Evolutionary conservation across 2,113 vertebrate genomes (phyloP).

Genomic region (Smithornis capensis): DNA sequence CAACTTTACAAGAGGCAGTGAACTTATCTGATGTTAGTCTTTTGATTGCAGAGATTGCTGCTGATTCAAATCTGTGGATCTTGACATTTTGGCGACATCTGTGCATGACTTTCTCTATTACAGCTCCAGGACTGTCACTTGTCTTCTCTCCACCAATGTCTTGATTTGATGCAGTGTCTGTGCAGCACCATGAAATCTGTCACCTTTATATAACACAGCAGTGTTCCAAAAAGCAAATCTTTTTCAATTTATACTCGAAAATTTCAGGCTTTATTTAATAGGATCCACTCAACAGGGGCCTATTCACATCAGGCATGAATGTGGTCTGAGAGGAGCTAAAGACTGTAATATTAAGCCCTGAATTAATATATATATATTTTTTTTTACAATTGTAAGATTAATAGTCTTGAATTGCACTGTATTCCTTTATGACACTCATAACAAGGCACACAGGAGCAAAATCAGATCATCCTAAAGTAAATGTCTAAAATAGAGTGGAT

Average conservation of each 20-base stretch:
- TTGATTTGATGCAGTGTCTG: background rate
- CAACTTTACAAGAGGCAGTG: background rate
- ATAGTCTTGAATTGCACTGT: background rate
- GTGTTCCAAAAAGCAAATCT: background rate
- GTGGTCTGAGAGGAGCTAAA: background rate
- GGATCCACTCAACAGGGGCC: background rate
- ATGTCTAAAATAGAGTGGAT: background rate
- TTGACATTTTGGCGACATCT: background rate
- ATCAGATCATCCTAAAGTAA: background rate
- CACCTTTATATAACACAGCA: background rate
- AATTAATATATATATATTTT: background rate
- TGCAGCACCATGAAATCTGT: background rate
- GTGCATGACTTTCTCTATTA: background rate
- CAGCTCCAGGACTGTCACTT: background rate
- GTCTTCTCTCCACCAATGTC: background rate
- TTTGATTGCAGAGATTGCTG: background rate
- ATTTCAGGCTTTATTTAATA: background rate
- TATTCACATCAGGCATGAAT: background rate
- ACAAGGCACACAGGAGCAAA: background rate
- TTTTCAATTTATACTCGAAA: background rate
- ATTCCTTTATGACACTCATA: background rate
- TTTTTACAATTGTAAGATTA: background rate
- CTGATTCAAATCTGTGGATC: background rate
- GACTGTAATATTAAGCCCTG: background rate
- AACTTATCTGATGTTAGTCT: background rate